A percentile compares a stretch with the other conserved stretches of the same genome.
These are phyloP conservation scores for Cerastoderma edule DNA, from an alignment of 2,888 invertebrate species.

Conservation along the genomic window DNA sequence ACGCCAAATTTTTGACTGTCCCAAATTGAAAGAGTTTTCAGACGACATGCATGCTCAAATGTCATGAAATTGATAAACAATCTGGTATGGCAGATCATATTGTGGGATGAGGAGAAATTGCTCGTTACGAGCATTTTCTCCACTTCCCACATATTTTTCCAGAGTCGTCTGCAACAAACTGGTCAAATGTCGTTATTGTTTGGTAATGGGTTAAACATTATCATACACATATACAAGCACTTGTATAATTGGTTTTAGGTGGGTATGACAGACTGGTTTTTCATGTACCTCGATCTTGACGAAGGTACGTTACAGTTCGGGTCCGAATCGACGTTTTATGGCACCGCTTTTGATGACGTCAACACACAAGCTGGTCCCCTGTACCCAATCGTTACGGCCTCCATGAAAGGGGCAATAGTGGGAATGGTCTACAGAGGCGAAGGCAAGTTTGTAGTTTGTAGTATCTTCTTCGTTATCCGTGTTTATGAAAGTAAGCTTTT, in stretches of 20 bases:
- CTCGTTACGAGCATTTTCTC: too few relatives aligned
- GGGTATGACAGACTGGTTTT: conserved; percentile 72
- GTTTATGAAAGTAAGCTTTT: neutral
- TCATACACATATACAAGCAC: neutral
- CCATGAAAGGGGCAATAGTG: conserved; percentile 64
- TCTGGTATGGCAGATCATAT: neutral
- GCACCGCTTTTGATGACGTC: conserved; percentile 65
- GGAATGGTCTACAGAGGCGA: conserved; percentile 72
- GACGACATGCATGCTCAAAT: too few relatives aligned
- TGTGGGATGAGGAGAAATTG: too few relatives aligned
- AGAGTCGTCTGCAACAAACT: too few relatives aligned
- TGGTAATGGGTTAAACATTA: too few relatives aligned
- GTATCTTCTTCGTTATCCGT: neutral
- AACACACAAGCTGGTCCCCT: conserved; percentile 49
- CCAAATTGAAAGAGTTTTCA: too few relatives aligned
- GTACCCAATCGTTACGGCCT: conserved; percentile 68
- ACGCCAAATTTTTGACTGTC: too few relatives aligned
- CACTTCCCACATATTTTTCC: too few relatives aligned
- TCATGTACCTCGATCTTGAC: conserved; percentile 74
- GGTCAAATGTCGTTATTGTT: too few relatives aligned
- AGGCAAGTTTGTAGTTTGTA: conserved; percentile 50
- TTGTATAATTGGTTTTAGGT: conserved; percentile 29
- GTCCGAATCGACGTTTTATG: conserved; percentile 66
- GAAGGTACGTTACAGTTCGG: conserved; percentile 68
- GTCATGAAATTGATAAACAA: neutral